Conservation (phyloP, 2,797 vertebrate species). For the Spinibarbus caldwelli region DNA sequence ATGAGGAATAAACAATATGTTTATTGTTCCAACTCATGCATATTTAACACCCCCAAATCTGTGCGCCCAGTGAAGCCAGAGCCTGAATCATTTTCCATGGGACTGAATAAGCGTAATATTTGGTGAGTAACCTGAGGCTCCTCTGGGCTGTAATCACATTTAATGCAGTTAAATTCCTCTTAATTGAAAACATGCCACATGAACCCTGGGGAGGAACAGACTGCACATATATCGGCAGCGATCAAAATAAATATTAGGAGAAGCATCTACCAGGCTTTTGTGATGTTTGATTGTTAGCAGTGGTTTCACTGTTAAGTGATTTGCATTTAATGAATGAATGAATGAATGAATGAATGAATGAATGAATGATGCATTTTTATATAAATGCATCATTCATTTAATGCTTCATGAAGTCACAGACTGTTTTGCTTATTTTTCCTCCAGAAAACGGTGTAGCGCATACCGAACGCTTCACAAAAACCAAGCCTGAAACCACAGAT, state of each 20-base stretch:
- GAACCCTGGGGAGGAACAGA: neutral
- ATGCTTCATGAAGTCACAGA: neutral
- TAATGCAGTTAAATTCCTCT: slow-evolving; percentile 21
- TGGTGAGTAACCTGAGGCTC: slow-evolving; percentile 10
- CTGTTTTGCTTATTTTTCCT: neutral
- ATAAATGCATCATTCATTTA: no score
- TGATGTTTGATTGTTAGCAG: neutral
- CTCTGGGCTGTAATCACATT: neutral
- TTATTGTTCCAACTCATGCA: neutral
- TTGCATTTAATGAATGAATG: no score
- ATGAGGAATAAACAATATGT: neutral
- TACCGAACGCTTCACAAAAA: neutral
- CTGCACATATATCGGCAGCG: neutral
- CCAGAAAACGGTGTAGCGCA: neutral
- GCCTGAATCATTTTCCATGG: neutral
- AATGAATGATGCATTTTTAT: no score
- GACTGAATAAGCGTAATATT: neutral
- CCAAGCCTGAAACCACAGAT: no score
- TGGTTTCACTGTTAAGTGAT: neutral
- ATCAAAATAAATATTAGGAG: no score
- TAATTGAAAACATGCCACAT: slow-evolving; percentile 14
- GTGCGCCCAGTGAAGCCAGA: neutral
- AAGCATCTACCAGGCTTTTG: neutral
- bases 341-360: no score
- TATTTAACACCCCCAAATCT: neutral